Evolutionary conservation across 2,113 vertebrate species (phyloP).

Genomic region (Pterocles orientalis): DNA sequence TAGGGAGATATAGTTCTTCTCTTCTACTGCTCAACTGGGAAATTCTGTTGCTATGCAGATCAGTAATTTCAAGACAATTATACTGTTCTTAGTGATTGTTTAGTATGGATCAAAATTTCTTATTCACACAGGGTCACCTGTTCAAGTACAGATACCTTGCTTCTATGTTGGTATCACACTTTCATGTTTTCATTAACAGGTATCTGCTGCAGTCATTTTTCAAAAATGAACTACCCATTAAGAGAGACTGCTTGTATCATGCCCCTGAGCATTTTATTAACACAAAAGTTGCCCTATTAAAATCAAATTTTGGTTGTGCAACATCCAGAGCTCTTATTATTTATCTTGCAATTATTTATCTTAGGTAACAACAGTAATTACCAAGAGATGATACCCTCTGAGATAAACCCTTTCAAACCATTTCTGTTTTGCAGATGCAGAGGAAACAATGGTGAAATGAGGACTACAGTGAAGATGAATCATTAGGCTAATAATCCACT

Average conservation of each 20-base stretch:
- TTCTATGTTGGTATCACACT: neutral
- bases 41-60: neutral
- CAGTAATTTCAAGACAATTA: neutral
- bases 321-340: neutral
- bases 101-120: neutral
- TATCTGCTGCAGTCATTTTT: neutral
- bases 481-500: neutral
- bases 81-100: neutral
- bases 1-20: neutral
- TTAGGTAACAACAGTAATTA: neutral
- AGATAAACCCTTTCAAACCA: neutral
- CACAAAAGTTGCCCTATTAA: neutral
- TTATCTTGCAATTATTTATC: neutral
- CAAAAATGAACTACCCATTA: neutral
- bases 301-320: neutral
- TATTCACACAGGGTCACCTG: neutral
- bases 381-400: neutral
- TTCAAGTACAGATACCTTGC: neutral
- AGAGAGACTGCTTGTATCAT: neutral
- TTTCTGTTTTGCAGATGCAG: neutral
- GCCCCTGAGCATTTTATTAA: neutral
- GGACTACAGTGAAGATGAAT: neutral
- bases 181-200: neutral
- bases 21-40: neutral
- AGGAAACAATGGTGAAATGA: neutral